These are phyloP conservation scores for Promerops cafer DNA, from an alignment of 2,113 vertebrate genomes.

Conservation along the genomic window DNA sequence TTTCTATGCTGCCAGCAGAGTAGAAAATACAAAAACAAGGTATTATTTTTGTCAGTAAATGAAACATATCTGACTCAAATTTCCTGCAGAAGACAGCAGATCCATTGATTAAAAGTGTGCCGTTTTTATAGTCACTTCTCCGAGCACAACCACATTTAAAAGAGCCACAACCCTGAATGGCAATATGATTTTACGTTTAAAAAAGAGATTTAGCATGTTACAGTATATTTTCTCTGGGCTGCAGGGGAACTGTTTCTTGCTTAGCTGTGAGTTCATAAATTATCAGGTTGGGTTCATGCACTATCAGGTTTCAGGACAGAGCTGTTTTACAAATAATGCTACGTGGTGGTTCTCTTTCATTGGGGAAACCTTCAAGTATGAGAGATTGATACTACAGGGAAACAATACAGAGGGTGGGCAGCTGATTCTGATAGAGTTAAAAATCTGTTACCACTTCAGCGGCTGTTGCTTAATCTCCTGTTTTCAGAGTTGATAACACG, in stretches of 20 bases:
- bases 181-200: conserved; percentile 30
- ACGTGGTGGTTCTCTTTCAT: background rate
- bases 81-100: conserved; percentile 50
- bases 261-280: conserved; percentile 52
- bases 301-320: conserved; percentile 30
- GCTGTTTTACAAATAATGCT: conserved; percentile 40
- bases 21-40: conserved; percentile 38
- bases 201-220: conserved; percentile 43
- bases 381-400: background rate
- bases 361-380: background rate
- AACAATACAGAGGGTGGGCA: background rate
- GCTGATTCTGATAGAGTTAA: conserved; percentile 14
- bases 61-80: conserved; percentile 57
- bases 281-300: background rate
- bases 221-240: background rate
- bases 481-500: conserved; percentile 57
- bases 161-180: conserved; percentile 25
- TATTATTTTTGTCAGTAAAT: conserved; percentile 55
- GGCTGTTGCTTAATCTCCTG: conserved; percentile 42
- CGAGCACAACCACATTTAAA: background rate
- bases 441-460: conserved; percentile 42
- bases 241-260: conserved; percentile 18
- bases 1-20: background rate
- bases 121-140: conserved; percentile 18
- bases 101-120: conserved; percentile 41